Conservation (phyloP, 2,888 invertebrate genomes). For the Pterostichus niger region DNA sequence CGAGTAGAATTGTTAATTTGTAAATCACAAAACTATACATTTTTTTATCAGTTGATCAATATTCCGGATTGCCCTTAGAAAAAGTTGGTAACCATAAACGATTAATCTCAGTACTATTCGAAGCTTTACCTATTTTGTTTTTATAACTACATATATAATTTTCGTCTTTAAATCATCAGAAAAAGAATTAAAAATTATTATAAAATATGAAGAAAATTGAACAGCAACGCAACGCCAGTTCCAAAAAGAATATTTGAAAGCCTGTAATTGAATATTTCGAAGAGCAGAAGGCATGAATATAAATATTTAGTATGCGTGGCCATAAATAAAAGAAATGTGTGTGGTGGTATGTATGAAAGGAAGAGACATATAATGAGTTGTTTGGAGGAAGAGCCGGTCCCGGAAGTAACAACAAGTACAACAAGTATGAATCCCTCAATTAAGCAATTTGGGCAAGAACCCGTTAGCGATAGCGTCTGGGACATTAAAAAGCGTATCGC, state of each 20-base stretch:
- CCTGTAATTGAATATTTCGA: conserved; percentile 25
- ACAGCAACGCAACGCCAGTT: too few relatives aligned
- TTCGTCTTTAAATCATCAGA: too few relatives aligned
- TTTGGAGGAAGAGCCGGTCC: background rate
- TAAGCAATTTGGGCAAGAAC: conserved; percentile 46
- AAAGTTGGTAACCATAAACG: too few relatives aligned
- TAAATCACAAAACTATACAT: too few relatives aligned
- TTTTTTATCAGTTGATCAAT: too few relatives aligned
- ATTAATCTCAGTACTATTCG: too few relatives aligned
- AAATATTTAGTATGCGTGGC: conserved; percentile 47
- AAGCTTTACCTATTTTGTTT: too few relatives aligned
- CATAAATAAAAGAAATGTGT: conserved; percentile 50
- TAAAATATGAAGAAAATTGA: too few relatives aligned
- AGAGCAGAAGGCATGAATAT: conserved; percentile 32
- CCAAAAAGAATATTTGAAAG: background rate
- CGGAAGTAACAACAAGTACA: conserved; percentile 46
- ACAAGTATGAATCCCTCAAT: conserved; percentile 47
- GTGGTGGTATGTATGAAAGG: conserved; percentile 27
- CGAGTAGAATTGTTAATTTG: too few relatives aligned
- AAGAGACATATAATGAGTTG: conserved; percentile 29
- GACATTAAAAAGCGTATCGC: conserved; percentile 34
- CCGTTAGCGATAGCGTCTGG: conserved; percentile 26
- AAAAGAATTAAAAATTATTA: too few relatives aligned
- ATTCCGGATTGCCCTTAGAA: too few relatives aligned
- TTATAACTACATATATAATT: too few relatives aligned